Conservation (phyloP, 2,113 vertebrate genomes). For the Mesocricetus auratus region DNA sequence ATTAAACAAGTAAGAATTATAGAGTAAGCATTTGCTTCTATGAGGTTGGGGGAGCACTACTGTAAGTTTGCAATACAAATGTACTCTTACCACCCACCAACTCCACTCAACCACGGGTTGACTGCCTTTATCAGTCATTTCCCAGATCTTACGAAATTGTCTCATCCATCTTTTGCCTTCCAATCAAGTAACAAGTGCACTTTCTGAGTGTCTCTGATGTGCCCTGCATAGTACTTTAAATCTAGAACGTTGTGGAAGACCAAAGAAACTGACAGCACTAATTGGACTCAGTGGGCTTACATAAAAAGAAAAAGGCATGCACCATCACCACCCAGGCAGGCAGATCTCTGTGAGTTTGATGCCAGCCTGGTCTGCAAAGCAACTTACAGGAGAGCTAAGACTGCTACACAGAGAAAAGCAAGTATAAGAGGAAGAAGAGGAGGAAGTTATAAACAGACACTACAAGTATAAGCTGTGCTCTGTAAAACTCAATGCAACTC, state of each 20-base stretch:
- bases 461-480: background rate
- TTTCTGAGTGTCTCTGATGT: background rate
- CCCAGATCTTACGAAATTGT: background rate
- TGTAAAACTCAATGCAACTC: background rate
- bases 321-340: background rate
- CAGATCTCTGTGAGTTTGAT: background rate
- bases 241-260: background rate
- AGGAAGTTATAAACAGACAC: background rate
- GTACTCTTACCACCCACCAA: background rate
- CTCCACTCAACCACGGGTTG: background rate
- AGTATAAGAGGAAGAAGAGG: background rate
- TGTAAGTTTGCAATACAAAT: background rate
- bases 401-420: background rate
- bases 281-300: background rate
- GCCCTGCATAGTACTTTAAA: background rate
- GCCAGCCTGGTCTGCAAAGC: background rate
- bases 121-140: background rate
- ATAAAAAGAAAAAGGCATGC: background rate
- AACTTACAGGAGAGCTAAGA: background rate
- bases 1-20: constrained; percentile 61
- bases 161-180: constrained; percentile 1
- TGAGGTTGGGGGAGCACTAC: background rate
- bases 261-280: background rate
- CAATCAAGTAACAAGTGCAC: background rate
- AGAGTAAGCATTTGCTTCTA: constrained; percentile 2